Evolutionary conservation across 1,140 invertebrate genomes (phyloP).

Genomic region (Plutomurus gul): DNA sequence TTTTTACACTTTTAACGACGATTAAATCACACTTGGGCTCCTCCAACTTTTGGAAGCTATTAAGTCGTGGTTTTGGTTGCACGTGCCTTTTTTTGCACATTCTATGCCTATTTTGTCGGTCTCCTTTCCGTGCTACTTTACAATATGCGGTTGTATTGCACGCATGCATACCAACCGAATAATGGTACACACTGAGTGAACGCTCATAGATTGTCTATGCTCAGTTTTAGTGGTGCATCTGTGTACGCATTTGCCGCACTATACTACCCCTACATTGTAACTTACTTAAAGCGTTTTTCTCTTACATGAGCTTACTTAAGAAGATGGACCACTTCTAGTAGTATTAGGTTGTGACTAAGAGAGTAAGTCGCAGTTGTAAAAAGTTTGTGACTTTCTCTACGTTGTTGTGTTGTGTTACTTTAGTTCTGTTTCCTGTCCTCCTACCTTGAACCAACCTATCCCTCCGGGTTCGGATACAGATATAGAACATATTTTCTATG

Average conservation of each 20-base stretch:
- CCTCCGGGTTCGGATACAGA: too few species aligned
- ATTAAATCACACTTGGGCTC: conserved; percentile 20
- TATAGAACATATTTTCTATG: too few species aligned
- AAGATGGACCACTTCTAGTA: too few species aligned
- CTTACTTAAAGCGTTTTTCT: too few species aligned
- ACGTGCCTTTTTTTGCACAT: conserved; percentile 23
- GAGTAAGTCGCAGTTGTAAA: not conserved
- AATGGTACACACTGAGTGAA: not conserved
- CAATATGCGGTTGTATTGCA: too few species aligned
- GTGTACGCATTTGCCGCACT: too few species aligned
- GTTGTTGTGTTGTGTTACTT: not conserved
- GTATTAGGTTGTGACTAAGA: not conserved
- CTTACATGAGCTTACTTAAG: not conserved
- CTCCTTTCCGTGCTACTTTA: not conserved
- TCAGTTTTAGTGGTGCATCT: too few species aligned
- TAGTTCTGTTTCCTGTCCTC: not conserved
- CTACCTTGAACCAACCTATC: not conserved
- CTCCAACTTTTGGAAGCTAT: conserved; percentile 15
- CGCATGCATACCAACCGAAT: not conserved
- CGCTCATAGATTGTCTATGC: too few species aligned
- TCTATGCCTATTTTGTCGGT: not conserved
- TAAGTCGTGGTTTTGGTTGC: conserved; percentile 23
- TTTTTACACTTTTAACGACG: conserved; percentile 25
- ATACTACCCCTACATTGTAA: too few species aligned
- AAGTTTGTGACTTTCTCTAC: not conserved